Evolutionary conservation across 2,797 vertebrate species (phyloP).

Genomic region (Darevskia nairensis): DNA sequence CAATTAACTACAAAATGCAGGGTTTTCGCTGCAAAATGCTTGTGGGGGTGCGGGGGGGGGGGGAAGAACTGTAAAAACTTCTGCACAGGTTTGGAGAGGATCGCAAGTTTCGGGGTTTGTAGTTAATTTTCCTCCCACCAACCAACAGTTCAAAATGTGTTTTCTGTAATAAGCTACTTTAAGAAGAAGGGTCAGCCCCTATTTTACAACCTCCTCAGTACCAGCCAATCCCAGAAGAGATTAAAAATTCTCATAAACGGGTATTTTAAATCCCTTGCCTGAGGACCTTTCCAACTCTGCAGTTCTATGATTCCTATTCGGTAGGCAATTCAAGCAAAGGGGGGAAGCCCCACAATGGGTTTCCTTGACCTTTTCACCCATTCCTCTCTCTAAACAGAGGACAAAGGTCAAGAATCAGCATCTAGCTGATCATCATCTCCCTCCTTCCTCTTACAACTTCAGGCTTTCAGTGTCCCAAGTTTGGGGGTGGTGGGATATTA

Average conservation of each 20-base stretch:
- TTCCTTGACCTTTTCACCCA: constrained; percentile 61
- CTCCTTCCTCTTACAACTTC: constrained; percentile 1
- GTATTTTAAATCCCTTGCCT: constrained; percentile 45
- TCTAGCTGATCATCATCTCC: constrained; percentile 9
- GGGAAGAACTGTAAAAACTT: no score
- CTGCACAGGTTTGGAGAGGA: no score
- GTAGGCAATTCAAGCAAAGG: constrained; percentile 46
- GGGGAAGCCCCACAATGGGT: constrained; percentile 58
- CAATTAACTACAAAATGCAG: no score
- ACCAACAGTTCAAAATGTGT: background rate
- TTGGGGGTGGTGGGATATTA: background rate
- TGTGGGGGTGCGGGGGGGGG: no score
- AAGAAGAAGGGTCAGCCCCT: background rate
- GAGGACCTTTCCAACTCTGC: background rate
- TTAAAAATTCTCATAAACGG: constrained; percentile 55
- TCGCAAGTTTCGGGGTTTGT: no score
- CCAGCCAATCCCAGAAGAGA: constrained; percentile 34
- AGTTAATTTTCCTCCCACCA: background rate
- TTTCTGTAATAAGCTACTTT: constrained; percentile 1
- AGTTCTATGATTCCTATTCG: constrained; percentile 39
- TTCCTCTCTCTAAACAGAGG: constrained; percentile 44
- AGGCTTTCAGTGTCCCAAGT: constrained; percentile 11
- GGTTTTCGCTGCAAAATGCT: no score
- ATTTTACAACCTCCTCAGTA: constrained; percentile 3
- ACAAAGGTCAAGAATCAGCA: constrained; percentile 49